phyloP scores from a whole-genome alignment of 2,888 invertebrate species.

The Osedax frankpressi region DNA sequence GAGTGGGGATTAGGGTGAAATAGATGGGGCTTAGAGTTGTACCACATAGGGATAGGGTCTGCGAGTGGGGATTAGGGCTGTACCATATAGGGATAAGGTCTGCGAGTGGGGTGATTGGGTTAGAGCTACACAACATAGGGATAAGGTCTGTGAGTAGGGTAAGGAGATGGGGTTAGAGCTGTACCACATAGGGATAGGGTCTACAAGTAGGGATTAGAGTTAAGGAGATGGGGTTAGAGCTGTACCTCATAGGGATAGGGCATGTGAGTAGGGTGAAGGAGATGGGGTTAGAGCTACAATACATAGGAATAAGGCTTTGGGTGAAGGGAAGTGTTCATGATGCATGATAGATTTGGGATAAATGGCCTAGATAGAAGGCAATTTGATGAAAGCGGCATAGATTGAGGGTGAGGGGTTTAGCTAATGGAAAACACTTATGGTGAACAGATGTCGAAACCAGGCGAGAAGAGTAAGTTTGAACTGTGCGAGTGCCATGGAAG shows the following conservation, averaged over 20 bases:
- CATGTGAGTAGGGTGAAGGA: slow-evolving; percentile 31
- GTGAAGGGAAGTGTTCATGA: too few species aligned
- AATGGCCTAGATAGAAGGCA: too few species aligned
- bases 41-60: too few species aligned
- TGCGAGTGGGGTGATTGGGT: slow-evolving; percentile 31
- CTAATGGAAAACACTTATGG: too few species aligned
- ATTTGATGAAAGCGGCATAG: too few species aligned
- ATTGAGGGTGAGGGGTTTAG: too few species aligned
- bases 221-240: slow-evolving; percentile 45
- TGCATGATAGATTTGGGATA: slow-evolving; percentile 25
- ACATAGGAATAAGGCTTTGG: too few species aligned
- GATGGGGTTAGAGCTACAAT: too few species aligned
- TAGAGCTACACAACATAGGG: slow-evolving; percentile 45
- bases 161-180: slow-evolving; percentile 38
- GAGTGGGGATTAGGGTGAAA: too few species aligned
- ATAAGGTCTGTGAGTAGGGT: slow-evolving; percentile 38
- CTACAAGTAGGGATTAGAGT: slow-evolving; percentile 30
- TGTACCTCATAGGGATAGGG: slow-evolving; percentile 45
- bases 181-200: slow-evolving; percentile 46
- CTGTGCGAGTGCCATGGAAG: too few species aligned
- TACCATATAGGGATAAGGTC: slow-evolving; percentile 46
- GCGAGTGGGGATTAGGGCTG: slow-evolving; percentile 45
- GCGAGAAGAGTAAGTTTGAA: too few species aligned
- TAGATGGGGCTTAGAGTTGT: slow-evolving; percentile 39
- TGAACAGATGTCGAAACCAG: too few species aligned